Evolutionary conservation across 2,113 vertebrate genomes (phyloP).

Genomic region (Camelus bactrianus): DNA sequence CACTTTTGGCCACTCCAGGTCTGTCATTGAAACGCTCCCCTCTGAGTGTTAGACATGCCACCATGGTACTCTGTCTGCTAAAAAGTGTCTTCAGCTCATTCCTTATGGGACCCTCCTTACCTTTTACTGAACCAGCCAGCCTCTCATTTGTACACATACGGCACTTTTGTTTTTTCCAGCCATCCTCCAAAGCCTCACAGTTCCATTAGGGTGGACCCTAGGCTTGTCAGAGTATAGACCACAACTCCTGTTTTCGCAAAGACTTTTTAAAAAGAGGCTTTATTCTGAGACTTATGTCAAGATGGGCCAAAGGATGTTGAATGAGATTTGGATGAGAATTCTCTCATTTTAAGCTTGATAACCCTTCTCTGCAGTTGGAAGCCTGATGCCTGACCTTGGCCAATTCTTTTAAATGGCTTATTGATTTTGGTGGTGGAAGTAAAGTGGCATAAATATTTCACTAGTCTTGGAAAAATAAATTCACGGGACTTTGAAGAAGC

Average conservation of each 20-base stretch:
- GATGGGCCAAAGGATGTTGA: neutral
- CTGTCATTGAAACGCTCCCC: neutral
- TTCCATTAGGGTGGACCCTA: neutral
- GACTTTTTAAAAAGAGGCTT: neutral
- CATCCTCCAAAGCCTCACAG: neutral
- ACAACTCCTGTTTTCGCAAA: constrained; percentile 6
- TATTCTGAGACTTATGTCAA: neutral
- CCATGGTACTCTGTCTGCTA: neutral
- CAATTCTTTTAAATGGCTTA: constrained; percentile 55
- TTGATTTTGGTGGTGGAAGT: constrained; percentile 66
- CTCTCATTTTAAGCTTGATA: neutral
- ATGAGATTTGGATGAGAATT: neutral
- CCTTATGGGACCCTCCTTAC: neutral
- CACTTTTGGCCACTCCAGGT: neutral
- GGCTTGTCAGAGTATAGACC: neutral
- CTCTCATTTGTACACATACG: neutral
- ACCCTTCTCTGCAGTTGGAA: neutral
- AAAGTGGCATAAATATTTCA: constrained; percentile 66
- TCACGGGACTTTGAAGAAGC: constrained; percentile 13
- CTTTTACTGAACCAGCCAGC: neutral
- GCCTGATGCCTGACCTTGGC: neutral
- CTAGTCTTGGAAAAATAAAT: constrained; percentile 55
- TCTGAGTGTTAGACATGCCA: neutral
- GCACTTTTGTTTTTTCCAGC: neutral
- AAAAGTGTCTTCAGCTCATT: neutral